Evolutionary conservation across 2,797 vertebrate species (phyloP).

Genomic region (Pangasius larnaudii): DNA sequence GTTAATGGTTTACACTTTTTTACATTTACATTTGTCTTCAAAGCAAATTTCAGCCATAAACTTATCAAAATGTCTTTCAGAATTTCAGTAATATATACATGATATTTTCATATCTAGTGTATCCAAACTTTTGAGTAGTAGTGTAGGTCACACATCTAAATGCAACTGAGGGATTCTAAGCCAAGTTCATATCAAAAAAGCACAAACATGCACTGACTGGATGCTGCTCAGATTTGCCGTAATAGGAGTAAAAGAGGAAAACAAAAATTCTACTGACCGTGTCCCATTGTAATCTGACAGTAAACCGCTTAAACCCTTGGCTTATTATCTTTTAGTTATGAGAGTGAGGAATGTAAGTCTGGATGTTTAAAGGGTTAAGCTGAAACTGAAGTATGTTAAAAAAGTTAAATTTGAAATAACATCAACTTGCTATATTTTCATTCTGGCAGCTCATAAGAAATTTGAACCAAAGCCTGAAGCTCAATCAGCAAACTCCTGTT

Average conservation of each 20-base stretch:
- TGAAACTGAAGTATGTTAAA: neutral
- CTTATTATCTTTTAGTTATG: slow-evolving; percentile 4
- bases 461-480: neutral
- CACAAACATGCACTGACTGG: neutral
- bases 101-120: neutral
- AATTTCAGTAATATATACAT: neutral
- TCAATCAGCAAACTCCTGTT: slow-evolving; percentile 2
- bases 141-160: neutral
- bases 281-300: neutral
- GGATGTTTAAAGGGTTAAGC: neutral
- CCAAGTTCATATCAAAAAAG: neutral
- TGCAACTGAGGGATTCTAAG: neutral
- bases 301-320: neutral
- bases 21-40: neutral
- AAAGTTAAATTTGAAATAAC: neutral
- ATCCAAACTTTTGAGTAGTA: neutral
- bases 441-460: neutral
- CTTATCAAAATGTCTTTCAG: neutral
- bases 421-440: neutral
- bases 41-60: neutral
- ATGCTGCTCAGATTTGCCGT: neutral
- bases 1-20: too few species aligned
- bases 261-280: neutral
- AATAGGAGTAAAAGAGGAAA: neutral
- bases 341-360: neutral